Evolutionary conservation across 2,888 invertebrate genomes (phyloP), one percentile per base, ranked within the genome.

Genomic region (Malachius bipustulatus): DNA sequence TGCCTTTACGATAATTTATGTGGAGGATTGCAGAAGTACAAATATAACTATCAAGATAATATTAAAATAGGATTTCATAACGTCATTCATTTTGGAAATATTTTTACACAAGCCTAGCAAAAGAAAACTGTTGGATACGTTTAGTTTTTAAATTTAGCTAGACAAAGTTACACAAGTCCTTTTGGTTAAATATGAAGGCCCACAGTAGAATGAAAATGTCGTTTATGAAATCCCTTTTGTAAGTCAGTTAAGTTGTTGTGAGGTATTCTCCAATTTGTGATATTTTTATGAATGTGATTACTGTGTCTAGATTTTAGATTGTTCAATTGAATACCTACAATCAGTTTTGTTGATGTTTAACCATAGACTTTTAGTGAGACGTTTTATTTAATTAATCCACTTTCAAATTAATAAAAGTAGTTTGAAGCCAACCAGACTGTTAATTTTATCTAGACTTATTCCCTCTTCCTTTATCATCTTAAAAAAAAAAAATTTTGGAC

Each of bases 211-310:
- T 19, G 24, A n/a, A 6, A 19, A 8, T 19, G 6, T 19, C 9
- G 44, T 49, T 56, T 56, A 56, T 57, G 55, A 52, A 55, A 56
- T 57, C 54, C 52, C 45, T 49, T 46, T 47, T 50, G 51, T 47
- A 52, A 49, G 52, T 54, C 51, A 54, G 49, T 52, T 52, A 49
- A 46, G 49, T 54, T 55, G 51, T 56, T 53, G 53, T 52, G 52
- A 54, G 51, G 52, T 53, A 51, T 50, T 54, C 57, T 56, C 57
- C 57, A 57, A 54, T 58, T 59, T 60, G 60, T 60, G 60, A 60
- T 60, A 60, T 60, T 59, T 58, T 57, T 59, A 56, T 60, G 54
- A 58, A 60, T 60, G 60, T 60, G 59, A 60, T 60, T 58, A 58
- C 55, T 52, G 57, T 59, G 57, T 58, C 58, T 59, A 60, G 59